Conservation (phyloP, 1,140 invertebrate species). For the Episyrphus balteatus region DNA sequence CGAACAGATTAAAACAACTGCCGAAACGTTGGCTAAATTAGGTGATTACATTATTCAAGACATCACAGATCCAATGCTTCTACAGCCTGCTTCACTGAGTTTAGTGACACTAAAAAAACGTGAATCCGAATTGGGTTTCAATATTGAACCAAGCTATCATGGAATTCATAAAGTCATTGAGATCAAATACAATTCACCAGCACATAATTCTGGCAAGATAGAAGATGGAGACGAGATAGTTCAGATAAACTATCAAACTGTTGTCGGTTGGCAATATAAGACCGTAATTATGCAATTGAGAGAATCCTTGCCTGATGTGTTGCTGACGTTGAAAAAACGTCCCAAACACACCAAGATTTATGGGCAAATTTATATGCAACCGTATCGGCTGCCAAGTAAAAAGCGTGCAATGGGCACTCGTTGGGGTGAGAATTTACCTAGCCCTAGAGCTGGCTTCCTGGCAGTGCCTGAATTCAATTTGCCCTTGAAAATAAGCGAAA, state of each 20-base stretch:
- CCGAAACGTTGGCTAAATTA: conserved; percentile 57
- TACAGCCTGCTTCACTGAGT: conserved; percentile 79
- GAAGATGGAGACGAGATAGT: conserved; percentile 90
- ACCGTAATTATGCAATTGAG: conserved; percentile 66
- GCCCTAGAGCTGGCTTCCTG: conserved; percentile 51
- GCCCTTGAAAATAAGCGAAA: conserved; percentile 37
- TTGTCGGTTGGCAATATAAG: conserved; percentile 77
- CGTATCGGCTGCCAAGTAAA: conserved; percentile 63
- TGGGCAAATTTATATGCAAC: conserved; percentile 71
- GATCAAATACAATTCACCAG: conserved; percentile 73
- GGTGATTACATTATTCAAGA: conserved; percentile 84
- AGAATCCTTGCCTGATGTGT: conserved; percentile 68
- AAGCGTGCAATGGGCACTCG: conserved; percentile 50
- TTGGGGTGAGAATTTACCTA: conserved; percentile 55
- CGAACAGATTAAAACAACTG: conserved; percentile 50
- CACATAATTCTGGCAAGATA: conserved; percentile 77
- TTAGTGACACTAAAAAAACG: conserved; percentile 76
- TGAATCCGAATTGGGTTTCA: conserved; percentile 67
- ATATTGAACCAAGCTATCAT: conserved; percentile 72
- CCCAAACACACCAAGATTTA: conserved; percentile 74
- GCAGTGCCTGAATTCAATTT: conserved; percentile 53
- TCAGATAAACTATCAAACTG: conserved; percentile 86
- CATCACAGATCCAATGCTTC: conserved; percentile 72
- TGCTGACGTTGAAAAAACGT: conserved; percentile 72
- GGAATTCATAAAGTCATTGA: conserved; percentile 70